Base-by-base conservation (phyloP, 2,113 vertebrate genomes). In the Scytalopus superciliaris region DNA sequence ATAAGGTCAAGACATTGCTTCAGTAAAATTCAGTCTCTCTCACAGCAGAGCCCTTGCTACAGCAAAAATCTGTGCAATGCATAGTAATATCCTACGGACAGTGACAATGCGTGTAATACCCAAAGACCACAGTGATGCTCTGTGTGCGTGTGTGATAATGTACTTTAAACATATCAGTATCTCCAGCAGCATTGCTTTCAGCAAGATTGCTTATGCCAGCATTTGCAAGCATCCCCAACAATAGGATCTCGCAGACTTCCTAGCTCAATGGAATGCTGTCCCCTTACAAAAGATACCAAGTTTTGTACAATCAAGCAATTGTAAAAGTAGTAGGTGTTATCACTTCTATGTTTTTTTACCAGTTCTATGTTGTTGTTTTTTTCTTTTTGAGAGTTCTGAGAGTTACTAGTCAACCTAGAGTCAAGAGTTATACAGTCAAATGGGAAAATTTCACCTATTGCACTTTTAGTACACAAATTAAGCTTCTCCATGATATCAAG, bases 81-180 rank as follows among this genome's bases (percentile, higher is more conserved):
- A 23, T 55, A 33, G 21, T 14, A 11, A 44, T 18, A 47, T 15
- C 64, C 60, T 24, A 2, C 0, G 3, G 55, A 19, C 39, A 45
- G 30, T 11, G 40, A 39, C 33, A 19, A 45, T 19, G 27, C 15
- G 7, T 13, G 50, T 5, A 33, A 47, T 2, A 47, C 12, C 72
- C 35, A 47, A 59, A 64, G 40, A 27, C 55, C 55, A 30, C n/a
- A 37, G 73, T 12, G 16, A 6, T 19, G 19, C 31, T 10, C 5
- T 8, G 10, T 2, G 8, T 10, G 6, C 6, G 12, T 3, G 8
- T 33, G 24, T 19, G n/a, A 14, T 5, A 22, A 55, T 0, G 0
- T 5, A 6, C 10, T 24, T 53, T 16, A 25, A 25, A 12, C 2
- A 7, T 45, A 27, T 19, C 24, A 19, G 8, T 12, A 8, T n/a